phyloP scores from a whole-genome alignment of 2,888 invertebrate genomes.

The Ceratothoa steindachneri region DNA sequence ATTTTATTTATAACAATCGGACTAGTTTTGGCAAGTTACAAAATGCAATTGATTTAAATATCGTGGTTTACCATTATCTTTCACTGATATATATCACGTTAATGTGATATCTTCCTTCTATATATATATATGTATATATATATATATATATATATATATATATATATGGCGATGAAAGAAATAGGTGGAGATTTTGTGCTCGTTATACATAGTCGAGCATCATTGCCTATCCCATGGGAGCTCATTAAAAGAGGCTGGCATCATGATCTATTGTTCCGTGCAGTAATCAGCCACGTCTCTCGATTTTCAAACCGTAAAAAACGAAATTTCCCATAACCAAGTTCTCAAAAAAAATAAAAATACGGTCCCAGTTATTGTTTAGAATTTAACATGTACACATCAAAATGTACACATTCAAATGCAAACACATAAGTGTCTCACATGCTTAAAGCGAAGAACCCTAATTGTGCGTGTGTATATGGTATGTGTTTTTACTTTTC shows the following conservation, averaged over 20 bases:
- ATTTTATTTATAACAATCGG: too few relatives aligned
- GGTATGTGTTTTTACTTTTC: too few relatives aligned
- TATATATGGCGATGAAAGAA: not conserved
- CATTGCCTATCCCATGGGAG: not conserved
- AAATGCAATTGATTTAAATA: too few relatives aligned
- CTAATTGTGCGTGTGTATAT: not conserved
- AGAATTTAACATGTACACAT: too few relatives aligned
- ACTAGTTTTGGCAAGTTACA: too few relatives aligned
- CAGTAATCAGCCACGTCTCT: constrained; percentile 3
- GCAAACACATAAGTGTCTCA: not conserved
- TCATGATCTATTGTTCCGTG: constrained; percentile 3
- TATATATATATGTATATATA: not conserved
- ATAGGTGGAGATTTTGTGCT: not conserved
- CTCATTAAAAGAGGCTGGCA: not conserved
- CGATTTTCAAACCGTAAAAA: constrained; percentile 7
- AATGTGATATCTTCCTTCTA: too few relatives aligned
- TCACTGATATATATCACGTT: too few relatives aligned
- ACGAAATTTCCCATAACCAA: not conserved
- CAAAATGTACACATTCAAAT: not conserved
- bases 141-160: not conserved
- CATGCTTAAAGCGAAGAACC: too few relatives aligned
- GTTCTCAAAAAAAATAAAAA: not conserved
- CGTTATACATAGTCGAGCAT: not conserved
- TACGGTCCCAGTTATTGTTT: not conserved
- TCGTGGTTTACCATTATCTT: too few relatives aligned